Base-by-base conservation (phyloP, 2,113 vertebrate species). In the Thamnaconus septentrionalis region DNA sequence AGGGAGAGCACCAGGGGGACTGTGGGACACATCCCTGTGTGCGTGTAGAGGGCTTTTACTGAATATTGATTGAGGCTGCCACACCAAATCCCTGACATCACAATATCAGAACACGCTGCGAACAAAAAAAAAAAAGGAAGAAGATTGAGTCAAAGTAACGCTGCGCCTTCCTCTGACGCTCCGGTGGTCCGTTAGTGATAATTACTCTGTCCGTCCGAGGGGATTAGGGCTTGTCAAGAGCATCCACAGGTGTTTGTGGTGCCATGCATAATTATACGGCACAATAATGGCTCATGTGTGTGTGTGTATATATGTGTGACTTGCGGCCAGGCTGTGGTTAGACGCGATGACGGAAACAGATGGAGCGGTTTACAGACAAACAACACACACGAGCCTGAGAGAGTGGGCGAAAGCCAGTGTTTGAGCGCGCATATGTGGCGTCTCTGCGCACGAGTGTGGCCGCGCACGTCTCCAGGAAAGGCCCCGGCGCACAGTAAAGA, bases 281-380 rank as follows among this genome's bases (percentile, higher is more conserved):
- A 74, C 55, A 79, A 84, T 76, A 68, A 72, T 58, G 66, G 39
- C 18, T 31, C 1, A 51, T 49, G 9, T 48, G 55, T 39, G 51
- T 39, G 56, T 43, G 53, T 9, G 41, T 45, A 2, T 31, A 2
- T 31, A 2, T 31, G 18, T 31, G 18, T 53, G 60, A 12, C 54
- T 8, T 6, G 51, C 8, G 58, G 51, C 66, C 61, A 58, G 57
- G 57, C 57, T 8, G 56, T 50, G 7, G 53, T 60, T 64, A 52
- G 55, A 44, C 18, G 41, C 56, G 64, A 64, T 61, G 64, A 63
- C 58, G 61, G 70, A 74, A 82, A 75, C 78, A 86, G 82, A 86
- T 86, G 82, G 83, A 68, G 60, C 39, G 73, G 64, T 67, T 85
- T 78, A 82, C 52, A 75, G 69, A 84, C 48, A 89, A 80, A 84